A percentile compares a stretch with the other conserved stretches of the same genome.
Conservation (phyloP, 2,797 vertebrate genomes). For the Sebastes itinus region DNA sequence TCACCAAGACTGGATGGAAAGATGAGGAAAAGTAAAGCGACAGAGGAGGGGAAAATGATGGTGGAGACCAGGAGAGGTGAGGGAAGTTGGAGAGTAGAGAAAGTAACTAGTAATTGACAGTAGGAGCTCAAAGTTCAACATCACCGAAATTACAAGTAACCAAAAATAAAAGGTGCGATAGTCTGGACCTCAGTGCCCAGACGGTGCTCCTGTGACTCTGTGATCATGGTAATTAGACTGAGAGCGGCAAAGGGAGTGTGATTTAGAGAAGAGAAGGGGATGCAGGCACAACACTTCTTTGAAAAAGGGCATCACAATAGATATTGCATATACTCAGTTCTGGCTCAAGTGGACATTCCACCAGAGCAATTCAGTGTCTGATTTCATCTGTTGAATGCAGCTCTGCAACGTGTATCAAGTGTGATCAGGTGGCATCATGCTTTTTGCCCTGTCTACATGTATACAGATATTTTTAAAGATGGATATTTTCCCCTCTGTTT, state of each 20-base stretch:
- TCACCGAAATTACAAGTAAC: neutral
- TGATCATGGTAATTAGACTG: slow-evolving; percentile 28
- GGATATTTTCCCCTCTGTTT: no score
- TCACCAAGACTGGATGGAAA: slow-evolving; percentile 28
- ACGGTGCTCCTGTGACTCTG: neutral
- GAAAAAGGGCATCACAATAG: neutral
- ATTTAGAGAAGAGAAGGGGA: slow-evolving; percentile 7
- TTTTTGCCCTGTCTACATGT: neutral
- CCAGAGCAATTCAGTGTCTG: neutral
- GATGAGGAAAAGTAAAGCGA: slow-evolving; percentile 13
- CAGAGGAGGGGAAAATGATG: neutral
- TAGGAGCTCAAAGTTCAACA: slow-evolving; percentile 26
- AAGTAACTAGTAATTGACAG: neutral
- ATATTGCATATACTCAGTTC: neutral
- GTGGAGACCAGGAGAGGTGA: neutral
- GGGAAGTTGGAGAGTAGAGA: neutral
- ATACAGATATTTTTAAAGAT: no score
- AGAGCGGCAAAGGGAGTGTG: slow-evolving; percentile 4
- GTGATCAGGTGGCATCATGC: neutral
- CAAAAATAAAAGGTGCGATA: neutral
- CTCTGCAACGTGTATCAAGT: neutral
- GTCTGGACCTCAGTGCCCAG: slow-evolving; percentile 22
- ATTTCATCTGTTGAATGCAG: neutral
- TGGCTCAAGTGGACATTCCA: slow-evolving; percentile 2
- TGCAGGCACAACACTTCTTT: neutral